These are phyloP conservation scores for Ditula angustiorana DNA, from an alignment of 2,888 invertebrate species.

Conservation along the genomic window DNA sequence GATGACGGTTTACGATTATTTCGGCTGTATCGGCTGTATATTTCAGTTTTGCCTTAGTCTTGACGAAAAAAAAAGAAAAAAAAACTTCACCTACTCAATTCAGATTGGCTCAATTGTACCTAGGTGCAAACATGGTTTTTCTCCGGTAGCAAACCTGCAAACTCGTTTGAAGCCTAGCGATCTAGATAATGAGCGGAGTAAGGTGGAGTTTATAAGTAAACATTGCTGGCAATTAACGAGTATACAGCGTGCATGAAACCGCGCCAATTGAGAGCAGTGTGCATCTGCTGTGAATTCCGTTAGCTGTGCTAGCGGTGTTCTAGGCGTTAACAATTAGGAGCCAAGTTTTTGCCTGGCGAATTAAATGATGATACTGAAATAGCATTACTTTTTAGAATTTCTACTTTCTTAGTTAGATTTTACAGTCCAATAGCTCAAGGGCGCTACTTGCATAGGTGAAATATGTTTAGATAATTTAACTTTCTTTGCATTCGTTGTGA, in stretches of 20 bases:
- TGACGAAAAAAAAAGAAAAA: too few species aligned
- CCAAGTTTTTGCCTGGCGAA: constrained; percentile 16
- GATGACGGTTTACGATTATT: too few species aligned
- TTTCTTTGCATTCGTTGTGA: too few species aligned
- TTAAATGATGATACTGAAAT: neutral
- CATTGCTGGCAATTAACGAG: constrained; percentile 28
- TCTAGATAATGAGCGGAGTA: constrained; percentile 10
- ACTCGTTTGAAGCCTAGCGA: constrained; percentile 2
- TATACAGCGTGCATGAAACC: constrained; percentile 28
- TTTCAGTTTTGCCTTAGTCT: too few species aligned
- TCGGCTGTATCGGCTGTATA: too few species aligned
- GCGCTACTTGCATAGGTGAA: too few species aligned
- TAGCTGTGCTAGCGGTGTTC: constrained; percentile 17
- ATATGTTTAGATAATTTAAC: too few species aligned
- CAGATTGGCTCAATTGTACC: neutral
- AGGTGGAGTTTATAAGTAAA: constrained; percentile 27
- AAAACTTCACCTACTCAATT: neutral
- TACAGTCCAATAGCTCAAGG: too few species aligned
- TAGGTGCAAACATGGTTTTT: neutral
- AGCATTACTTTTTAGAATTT: too few species aligned
- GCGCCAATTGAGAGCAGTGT: constrained; percentile 28
- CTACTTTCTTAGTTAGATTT: too few species aligned
- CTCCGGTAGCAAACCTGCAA: neutral
- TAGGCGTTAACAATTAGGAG: constrained; percentile 37
- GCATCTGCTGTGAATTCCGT: constrained; percentile 26